Conservation (phyloP, 2,888 invertebrate genomes). For the Icerya purchasi region DNA sequence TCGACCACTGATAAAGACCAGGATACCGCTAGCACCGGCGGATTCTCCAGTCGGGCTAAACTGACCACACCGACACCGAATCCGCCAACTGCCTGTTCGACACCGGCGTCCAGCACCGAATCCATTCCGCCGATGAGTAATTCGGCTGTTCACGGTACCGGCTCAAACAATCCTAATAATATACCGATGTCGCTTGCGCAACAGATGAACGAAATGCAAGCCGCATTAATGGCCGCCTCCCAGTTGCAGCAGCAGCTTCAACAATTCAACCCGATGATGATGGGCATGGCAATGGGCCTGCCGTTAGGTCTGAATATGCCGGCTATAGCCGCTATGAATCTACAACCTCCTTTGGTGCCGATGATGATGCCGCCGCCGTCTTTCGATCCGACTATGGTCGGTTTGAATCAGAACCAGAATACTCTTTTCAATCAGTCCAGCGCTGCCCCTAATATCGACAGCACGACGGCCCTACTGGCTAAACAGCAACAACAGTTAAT, state of each 20-base stretch:
- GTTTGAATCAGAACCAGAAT: slow-evolving; percentile 21
- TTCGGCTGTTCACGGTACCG: slow-evolving; percentile 22
- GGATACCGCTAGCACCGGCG: slow-evolving; percentile 14
- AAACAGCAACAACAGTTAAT: slow-evolving; percentile 47
- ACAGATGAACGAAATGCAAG: slow-evolving; percentile 64
- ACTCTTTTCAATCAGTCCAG: slow-evolving; percentile 33
- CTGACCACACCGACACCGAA: slow-evolving; percentile 36
- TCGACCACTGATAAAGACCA: neutral
- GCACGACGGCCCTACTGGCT: slow-evolving; percentile 31
- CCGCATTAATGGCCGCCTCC: slow-evolving; percentile 46
- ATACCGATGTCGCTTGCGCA: slow-evolving; percentile 36
- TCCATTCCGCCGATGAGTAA: slow-evolving; percentile 29
- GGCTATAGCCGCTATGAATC: slow-evolving; percentile 78
- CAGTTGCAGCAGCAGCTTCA: slow-evolving; percentile 66
- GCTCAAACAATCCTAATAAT: slow-evolving; percentile 15
- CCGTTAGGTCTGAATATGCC: slow-evolving; percentile 58
- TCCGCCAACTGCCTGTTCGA: slow-evolving; percentile 36
- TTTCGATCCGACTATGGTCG: slow-evolving; percentile 38
- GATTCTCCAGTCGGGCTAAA: slow-evolving; percentile 9
- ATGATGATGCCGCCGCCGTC: slow-evolving; percentile 71
- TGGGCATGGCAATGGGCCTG: slow-evolving; percentile 60
- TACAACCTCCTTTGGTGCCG: slow-evolving; percentile 76
- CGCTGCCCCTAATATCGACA: slow-evolving; percentile 24
- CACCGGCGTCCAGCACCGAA: slow-evolving; percentile 38
- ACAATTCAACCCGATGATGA: slow-evolving; percentile 78